Evolutionary conservation across 2,888 invertebrate species (phyloP), one percentile per base, ranked within the genome.

Genomic region (Acanthosoma haemorrhoidale): DNA sequence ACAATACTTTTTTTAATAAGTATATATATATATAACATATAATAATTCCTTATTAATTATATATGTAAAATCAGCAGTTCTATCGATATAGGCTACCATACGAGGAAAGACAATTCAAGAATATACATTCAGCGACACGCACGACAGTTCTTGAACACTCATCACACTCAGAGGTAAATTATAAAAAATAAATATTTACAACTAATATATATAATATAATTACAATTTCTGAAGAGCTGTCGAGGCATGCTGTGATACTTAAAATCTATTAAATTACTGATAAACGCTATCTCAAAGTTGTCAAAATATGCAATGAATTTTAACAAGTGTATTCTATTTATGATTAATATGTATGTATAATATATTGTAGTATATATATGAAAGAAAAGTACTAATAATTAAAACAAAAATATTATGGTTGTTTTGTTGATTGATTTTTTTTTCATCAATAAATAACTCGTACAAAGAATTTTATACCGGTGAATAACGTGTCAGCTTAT

Each of bases 131-230:
- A 25, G 25, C 21, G 51, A 25, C 51, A 29, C 29, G 21, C 29
- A 25, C n/a, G 25, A 51, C 29, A 51, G 21, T 25, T 51, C n/a
- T 13, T 5, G 29, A 51, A 51, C 25, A n/a, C n/a, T 25, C 51
- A 21, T 25, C 25, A 25, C 51, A 51, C 51, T 18, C 13, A 51
- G 25, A 51, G n/a, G 25, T 29, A 51, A 51, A 51, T 51, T 51
- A 51, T 51, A 51, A 51, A 51, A 51, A 51, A 51, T 51, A 51
- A 51, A 51, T 51, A 51, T 51, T 4, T 51, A 51, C 51, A 51
- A 51, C 51, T 25, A 51, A 25, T 18, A 51, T 51, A 25, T 51
- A 25, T 25, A 21, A 51, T n/a, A n/a, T n/a, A n/a, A n/a, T n/a
- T n/a, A n/a, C n/a, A n/a, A n/a, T n/a, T n/a, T 11, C 4, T 51